phyloP scores from a whole-genome alignment of 2,113 vertebrate species.

The Gallinago undulata region DNA sequence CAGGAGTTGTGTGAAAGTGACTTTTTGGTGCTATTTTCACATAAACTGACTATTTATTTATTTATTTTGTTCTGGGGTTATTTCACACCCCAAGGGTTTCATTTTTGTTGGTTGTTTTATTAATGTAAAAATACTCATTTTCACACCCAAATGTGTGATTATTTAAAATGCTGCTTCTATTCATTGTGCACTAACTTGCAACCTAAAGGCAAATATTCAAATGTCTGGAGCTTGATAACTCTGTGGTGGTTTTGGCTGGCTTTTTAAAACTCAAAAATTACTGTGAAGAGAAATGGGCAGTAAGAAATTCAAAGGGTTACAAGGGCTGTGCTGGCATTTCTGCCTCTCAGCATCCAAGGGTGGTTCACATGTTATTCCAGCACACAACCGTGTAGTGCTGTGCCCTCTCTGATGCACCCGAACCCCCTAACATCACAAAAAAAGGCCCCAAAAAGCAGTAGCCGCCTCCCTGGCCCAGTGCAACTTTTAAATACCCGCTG shows the following conservation, averaged over 20 bases:
- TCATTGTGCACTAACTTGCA: conserved; percentile 45
- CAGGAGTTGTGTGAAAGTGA: conserved; percentile 62
- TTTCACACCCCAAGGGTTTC: conserved; percentile 63
- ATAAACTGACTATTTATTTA: conserved; percentile 58
- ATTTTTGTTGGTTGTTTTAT: conserved; percentile 65
- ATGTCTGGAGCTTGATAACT: conserved; percentile 51
- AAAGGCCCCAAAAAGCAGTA: background rate
- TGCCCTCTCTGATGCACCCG: background rate
- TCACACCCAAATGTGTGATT: conserved; percentile 64
- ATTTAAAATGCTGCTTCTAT: conserved; percentile 63
- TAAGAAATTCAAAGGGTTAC: background rate
- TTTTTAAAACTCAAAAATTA: background rate
- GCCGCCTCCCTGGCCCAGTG: background rate
- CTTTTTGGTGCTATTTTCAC: conserved; percentile 63
- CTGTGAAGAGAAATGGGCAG: background rate
- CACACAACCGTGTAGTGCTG: background rate
- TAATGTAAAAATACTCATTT: conserved; percentile 70
- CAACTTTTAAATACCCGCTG: background rate
- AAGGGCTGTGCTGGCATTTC: background rate
- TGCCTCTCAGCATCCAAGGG: background rate
- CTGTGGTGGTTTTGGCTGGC: background rate
- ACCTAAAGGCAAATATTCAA: conserved; percentile 55
- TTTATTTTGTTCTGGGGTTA: conserved; percentile 65
- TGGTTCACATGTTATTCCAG: background rate
- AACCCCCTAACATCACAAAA: background rate